Percentiles rank a stretch among this genome's conserved stretches.
Conservation (phyloP, 2,888 invertebrate genomes). For the Pollenia angustigena region DNA sequence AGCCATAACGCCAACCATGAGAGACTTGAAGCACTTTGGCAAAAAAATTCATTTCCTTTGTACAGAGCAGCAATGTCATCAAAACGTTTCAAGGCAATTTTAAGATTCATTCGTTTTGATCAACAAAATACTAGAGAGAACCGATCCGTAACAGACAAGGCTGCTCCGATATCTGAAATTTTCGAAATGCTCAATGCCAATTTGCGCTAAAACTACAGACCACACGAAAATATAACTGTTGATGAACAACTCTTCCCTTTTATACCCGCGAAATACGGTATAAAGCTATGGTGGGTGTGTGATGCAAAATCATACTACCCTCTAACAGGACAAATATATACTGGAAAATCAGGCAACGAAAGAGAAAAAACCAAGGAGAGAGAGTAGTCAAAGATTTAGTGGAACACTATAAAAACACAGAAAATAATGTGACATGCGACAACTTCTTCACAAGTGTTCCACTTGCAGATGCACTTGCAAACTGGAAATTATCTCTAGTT, state of each 20-base stretch:
- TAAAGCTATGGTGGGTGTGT: slow-evolving; percentile 15
- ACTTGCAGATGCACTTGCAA: slow-evolving; percentile 6
- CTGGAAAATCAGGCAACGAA: slow-evolving; percentile 2
- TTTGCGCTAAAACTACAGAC: slow-evolving; percentile 17
- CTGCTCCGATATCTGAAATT: slow-evolving; percentile 22
- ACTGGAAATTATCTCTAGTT: not conserved
- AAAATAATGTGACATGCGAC: slow-evolving; percentile 17
- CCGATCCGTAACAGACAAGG: slow-evolving; percentile 23
- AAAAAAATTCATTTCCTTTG: slow-evolving; percentile 20
- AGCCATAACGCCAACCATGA: slow-evolving; percentile 11
- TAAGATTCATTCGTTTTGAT: slow-evolving; percentile 30
- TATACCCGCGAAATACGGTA: too few relatives aligned
- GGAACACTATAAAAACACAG: slow-evolving; percentile 26
- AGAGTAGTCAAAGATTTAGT: slow-evolving; percentile 33
- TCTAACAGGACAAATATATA: slow-evolving; percentile 38
- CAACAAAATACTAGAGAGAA: not conserved
- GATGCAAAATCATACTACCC: slow-evolving; percentile 29
- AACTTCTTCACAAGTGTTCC: not conserved
- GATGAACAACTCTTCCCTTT: slow-evolving; percentile 33
- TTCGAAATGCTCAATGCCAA: slow-evolving; percentile 46
- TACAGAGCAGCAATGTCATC: slow-evolving; percentile 6
- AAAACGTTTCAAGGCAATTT: not conserved
- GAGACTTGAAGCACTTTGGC: slow-evolving; percentile 14
- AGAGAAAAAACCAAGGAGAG: slow-evolving; percentile 36
- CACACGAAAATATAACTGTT: slow-evolving; percentile 9